A percentile compares a stretch with the other conserved stretches of the same genome.
Conservation (phyloP, 2,797 vertebrate genomes). For the Hoplostethus mediterraneus region DNA sequence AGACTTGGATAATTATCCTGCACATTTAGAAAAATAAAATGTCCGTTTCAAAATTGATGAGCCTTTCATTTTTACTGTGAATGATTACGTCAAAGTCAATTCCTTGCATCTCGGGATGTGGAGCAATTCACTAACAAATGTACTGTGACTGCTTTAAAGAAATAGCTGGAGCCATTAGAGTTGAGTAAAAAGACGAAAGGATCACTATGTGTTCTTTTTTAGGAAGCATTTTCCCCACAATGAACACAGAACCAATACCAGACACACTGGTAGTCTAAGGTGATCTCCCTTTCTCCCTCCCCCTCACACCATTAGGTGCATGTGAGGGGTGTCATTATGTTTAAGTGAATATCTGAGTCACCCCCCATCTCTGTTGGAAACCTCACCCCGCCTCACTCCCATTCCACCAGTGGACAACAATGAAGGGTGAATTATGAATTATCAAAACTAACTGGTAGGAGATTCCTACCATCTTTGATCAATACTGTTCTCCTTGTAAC, state of each 20-base stretch:
- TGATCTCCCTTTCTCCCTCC: slow-evolving; percentile 14
- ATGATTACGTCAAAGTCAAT: slow-evolving; percentile 81
- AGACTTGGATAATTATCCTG: slow-evolving; percentile 86
- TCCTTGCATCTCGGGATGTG: slow-evolving; percentile 80
- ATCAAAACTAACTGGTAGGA: neutral
- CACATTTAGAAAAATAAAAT: slow-evolving; percentile 88
- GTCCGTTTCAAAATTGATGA: slow-evolving; percentile 89
- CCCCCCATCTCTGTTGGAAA: slow-evolving; percentile 35
- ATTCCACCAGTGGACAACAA: slow-evolving; percentile 1
- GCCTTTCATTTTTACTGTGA: slow-evolving; percentile 85
- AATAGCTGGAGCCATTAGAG: slow-evolving; percentile 80
- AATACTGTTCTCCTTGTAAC: slow-evolving; percentile 8
- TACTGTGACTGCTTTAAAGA: slow-evolving; percentile 86
- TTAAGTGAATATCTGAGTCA: slow-evolving; percentile 50
- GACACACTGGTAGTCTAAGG: slow-evolving; percentile 46
- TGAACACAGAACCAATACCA: slow-evolving; percentile 40
- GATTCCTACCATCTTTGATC: neutral
- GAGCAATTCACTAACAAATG: slow-evolving; percentile 86
- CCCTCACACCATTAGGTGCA: slow-evolving; percentile 62
- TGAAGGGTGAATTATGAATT: slow-evolving; percentile 9
- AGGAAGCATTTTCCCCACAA: slow-evolving; percentile 20
- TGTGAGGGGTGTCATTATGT: slow-evolving; percentile 61
- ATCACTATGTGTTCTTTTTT: slow-evolving; percentile 51
- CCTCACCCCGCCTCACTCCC: neutral
- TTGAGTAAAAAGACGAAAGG: slow-evolving; percentile 73